A percentile compares a stretch with the other conserved stretches of the same genome.
These are phyloP conservation scores for Aegypius monachus DNA, from an alignment of 2,113 vertebrate genomes.

Conservation along the genomic window DNA sequence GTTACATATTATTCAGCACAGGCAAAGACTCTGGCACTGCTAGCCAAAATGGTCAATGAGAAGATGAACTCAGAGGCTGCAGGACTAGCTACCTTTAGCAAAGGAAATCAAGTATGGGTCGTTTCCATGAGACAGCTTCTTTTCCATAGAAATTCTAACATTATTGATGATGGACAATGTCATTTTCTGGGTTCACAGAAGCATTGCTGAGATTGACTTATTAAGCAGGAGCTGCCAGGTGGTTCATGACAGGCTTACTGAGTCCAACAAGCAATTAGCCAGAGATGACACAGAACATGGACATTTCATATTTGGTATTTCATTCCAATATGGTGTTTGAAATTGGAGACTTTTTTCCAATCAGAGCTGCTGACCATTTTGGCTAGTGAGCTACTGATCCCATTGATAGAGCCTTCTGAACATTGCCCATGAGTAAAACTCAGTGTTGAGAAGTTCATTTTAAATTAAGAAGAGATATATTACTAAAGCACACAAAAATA, in stretches of 20 bases:
- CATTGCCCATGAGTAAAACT: background rate
- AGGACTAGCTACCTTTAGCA: background rate
- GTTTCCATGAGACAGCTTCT: background rate
- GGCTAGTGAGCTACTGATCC: background rate
- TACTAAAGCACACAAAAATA: background rate
- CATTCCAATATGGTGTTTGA: background rate
- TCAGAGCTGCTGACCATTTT: background rate
- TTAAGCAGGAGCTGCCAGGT: background rate
- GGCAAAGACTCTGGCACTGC: background rate
- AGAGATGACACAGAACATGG: background rate
- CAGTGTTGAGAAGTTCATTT: background rate
- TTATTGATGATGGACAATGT: background rate
- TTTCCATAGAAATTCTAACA: background rate
- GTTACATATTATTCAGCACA: background rate
- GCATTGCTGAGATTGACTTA: background rate
- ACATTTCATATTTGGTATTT: background rate
- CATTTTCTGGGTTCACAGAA: background rate
- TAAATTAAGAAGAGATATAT: background rate
- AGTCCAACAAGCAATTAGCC: background rate
- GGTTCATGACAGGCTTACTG: background rate
- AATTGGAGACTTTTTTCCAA: background rate
- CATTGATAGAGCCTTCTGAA: background rate
- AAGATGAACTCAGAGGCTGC: background rate
- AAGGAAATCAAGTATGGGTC: background rate
- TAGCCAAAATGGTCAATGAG: background rate